Evolutionary conservation across 2,888 invertebrate species (phyloP).

Genomic region (Tricholauxania praeusta): DNA sequence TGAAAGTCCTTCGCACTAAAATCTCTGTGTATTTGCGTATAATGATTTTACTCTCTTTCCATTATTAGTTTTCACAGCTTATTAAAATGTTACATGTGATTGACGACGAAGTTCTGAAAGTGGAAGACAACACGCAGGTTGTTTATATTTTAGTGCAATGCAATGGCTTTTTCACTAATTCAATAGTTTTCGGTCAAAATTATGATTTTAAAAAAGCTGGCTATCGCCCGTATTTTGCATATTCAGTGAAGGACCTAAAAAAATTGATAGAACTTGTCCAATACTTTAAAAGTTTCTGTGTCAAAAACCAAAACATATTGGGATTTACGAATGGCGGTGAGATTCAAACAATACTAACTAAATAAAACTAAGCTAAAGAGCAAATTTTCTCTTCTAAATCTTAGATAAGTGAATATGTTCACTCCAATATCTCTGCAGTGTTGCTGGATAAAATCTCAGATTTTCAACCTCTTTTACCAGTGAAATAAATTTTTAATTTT

Average conservation of each 20-base stretch:
- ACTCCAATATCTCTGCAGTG: conserved; percentile 45
- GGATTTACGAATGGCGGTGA: conserved; percentile 48
- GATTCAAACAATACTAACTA: not conserved
- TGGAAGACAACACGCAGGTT: conserved; percentile 48
- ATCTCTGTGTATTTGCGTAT: not conserved
- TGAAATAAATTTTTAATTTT: conserved; percentile 1
- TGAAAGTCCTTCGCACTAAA: not conserved
- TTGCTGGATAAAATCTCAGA: conserved; percentile 48
- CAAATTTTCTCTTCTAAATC: conserved; percentile 27
- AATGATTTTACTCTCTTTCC: not conserved
- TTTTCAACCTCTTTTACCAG: conserved; percentile 32
- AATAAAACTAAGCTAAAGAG: not conserved
- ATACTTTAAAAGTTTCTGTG: conserved; percentile 41
- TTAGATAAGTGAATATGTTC: conserved; percentile 50
- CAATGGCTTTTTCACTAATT: conserved; percentile 50
- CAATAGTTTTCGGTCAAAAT: conserved; percentile 48
- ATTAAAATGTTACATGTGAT: conserved; percentile 48
- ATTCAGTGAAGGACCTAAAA: conserved; percentile 44
- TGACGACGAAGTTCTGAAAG: conserved; percentile 49
- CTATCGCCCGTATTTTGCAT: conserved; percentile 51
- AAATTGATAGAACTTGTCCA: conserved; percentile 47
- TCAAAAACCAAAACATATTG: conserved; percentile 46
- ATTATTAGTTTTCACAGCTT: conserved; percentile 47
- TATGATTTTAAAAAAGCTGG: conserved; percentile 52
- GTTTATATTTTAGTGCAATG: conserved; percentile 51